Conservation (phyloP, 2,113 vertebrate species). For the Elephantulus edwardii region DNA sequence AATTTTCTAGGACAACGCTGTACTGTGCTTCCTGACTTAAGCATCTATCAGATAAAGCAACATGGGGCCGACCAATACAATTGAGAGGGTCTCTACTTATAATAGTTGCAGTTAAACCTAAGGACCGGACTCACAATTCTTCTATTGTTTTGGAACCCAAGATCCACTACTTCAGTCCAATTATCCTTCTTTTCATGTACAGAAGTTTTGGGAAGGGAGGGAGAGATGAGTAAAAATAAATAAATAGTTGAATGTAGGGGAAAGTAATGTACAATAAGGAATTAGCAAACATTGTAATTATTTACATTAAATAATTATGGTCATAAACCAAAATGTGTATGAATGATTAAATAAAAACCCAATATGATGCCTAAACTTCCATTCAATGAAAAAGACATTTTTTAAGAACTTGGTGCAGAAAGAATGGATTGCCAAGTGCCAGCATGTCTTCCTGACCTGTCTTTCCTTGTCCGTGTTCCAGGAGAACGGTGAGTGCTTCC, state of each 20-base stretch:
- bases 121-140: not conserved
- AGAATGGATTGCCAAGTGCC: not conserved
- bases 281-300: too few species aligned
- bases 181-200: not conserved
- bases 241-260: too few species aligned
- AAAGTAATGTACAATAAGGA: too few species aligned
- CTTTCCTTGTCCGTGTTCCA: not conserved
- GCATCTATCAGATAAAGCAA: not conserved
- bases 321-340: too few species aligned
- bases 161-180: not conserved
- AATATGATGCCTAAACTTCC: too few species aligned
- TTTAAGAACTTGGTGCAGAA: too few species aligned
- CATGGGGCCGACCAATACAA: not conserved
- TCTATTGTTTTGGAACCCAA: not conserved
- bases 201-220: too few species aligned
- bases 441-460: not conserved
- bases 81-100: not conserved
- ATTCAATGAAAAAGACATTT: too few species aligned
- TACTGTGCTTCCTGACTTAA: not conserved
- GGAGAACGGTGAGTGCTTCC: not conserved
- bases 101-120: not conserved
- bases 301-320: too few species aligned
- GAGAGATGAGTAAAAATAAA: too few species aligned
- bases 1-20: not conserved
- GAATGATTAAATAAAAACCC: too few species aligned